Conservation (phyloP, 2,113 vertebrate genomes). For the Corythornis madagascariensis region DNA sequence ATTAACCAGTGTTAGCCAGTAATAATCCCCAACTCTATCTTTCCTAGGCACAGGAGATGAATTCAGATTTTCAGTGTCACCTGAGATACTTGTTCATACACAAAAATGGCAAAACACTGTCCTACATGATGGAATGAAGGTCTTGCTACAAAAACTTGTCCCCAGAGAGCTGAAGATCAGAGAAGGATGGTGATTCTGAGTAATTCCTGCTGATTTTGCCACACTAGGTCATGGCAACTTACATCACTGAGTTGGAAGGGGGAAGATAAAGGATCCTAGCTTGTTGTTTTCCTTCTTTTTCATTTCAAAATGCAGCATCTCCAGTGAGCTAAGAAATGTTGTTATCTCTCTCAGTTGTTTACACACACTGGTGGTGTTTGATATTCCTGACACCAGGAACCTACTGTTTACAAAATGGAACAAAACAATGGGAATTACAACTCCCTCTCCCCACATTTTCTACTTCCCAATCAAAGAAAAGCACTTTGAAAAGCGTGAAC, state of each 20-base stretch:
- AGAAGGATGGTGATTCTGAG: not conserved
- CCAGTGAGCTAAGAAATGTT: not conserved
- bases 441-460: not conserved
- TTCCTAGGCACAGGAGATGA: rapidly evolving
- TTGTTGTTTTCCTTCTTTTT: not conserved
- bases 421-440: slow-evolving; percentile 21
- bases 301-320: not conserved
- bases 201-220: not conserved
- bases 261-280: not conserved
- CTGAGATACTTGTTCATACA: not conserved
- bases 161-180: not conserved
- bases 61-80: not conserved
- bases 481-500: slow-evolving; percentile 43
- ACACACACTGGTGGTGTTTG: not conserved
- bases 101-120: not conserved
- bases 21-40: not conserved
- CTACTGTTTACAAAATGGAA: not conserved
- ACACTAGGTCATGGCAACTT: not conserved
- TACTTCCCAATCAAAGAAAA: slow-evolving; percentile 37
- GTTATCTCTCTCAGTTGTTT: not conserved
- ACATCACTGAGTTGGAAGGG: not conserved
- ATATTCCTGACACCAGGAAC: slow-evolving; percentile 27
- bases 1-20: not conserved
- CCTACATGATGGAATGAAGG: not conserved
- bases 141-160: not conserved